Base-by-base conservation (phyloP, 1,140 invertebrate genomes). In the Campoletis sonorensis region DNA sequence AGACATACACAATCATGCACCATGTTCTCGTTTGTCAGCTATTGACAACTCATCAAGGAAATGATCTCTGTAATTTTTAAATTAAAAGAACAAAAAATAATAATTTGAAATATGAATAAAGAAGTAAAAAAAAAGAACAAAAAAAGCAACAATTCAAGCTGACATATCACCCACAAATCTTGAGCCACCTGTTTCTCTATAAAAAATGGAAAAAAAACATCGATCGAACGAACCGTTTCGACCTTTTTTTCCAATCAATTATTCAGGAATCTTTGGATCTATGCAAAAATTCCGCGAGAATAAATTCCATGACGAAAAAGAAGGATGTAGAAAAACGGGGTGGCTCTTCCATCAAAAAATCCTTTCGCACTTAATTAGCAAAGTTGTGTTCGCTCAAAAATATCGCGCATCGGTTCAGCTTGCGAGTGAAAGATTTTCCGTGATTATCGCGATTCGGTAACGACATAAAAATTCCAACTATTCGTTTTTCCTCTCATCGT, bases 41-140 rank as follows among this genome's bases (percentile, higher is more conserved):
- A 83, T 61, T 73, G 87, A 89, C 87, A 89, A 90, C 88, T 82
- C 85, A 87, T 88, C 84, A 87, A 89, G 82, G 79, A 90, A 91
- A 89, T 92, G 91, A 92, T 92, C 91, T 92, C 91, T 92, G 90
- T 92, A 92, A 91, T 91, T 89, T 91, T 91, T 90, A 87, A 88
- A 89, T 88, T 88, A 88, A 89, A 88, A 45, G 40, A 45, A 45
- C 5, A 45, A 13, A 45, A 45, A 45, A 45, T 11, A 90, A 86
- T 91, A 88, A 89, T 90, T 91, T 89, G 87, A 90, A 87, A 84
- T 87, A 89, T 87, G 78, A 80, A 73, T 90, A 90, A 92, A 89
- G 83, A 86, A 89, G 85, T 84, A 81, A 89, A 87, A 88, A 86
- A 30, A 80, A 80, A 27, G 27, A 13, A 45, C 87, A 3, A 45